phyloP scores from a whole-genome alignment of 2,113 vertebrate species.

The Pelecanoides urinatrix region DNA sequence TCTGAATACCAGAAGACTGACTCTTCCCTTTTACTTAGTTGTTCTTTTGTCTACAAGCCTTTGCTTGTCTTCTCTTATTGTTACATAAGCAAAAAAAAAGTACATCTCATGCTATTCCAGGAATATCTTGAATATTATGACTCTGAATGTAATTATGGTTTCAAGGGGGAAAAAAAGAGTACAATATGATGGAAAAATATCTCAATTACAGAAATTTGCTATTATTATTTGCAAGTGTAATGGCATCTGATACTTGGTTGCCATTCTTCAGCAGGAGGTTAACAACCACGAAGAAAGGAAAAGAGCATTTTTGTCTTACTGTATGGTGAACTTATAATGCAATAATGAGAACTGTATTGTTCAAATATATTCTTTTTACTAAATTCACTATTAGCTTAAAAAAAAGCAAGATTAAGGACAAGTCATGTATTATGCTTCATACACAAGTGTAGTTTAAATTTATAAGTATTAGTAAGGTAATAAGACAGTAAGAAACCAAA shows the following conservation, averaged over 20 bases:
- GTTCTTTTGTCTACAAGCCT: not conserved
- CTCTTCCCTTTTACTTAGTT: not conserved
- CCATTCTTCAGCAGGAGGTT: not conserved
- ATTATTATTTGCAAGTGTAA: not conserved
- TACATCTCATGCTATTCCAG: not conserved
- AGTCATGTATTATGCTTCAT: not conserved
- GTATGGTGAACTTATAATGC: not conserved
- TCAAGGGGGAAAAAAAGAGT: not conserved
- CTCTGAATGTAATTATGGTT: not conserved
- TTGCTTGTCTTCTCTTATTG: not conserved
- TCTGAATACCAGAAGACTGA: not conserved
- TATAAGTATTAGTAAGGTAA: not conserved
- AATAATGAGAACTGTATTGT: not conserved
- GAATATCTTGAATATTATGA: not conserved
- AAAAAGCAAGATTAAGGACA: not conserved
- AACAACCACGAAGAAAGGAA: not conserved
- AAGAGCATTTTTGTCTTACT: not conserved
- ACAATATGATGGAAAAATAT: not conserved
- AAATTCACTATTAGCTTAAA: not conserved
- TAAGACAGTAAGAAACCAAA: not conserved
- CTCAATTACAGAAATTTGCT: not conserved
- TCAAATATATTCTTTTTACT: not conserved
- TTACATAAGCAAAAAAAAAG: not conserved
- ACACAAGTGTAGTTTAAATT: not conserved
- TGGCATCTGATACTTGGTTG: not conserved